Base-by-base conservation (phyloP, 2,797 vertebrate species). In the Limosa lapponica region DNA sequence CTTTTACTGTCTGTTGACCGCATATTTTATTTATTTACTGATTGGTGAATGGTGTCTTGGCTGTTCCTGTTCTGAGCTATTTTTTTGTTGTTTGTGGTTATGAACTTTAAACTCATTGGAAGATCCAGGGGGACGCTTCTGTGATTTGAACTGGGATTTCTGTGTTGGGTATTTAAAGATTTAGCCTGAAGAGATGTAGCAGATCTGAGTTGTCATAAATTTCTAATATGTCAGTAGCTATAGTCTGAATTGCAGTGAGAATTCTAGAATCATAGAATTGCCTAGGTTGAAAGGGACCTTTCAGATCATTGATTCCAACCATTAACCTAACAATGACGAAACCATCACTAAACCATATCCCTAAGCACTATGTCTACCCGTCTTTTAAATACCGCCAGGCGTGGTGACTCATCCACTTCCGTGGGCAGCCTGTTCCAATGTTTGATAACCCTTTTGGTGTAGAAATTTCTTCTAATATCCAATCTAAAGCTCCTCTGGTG, bases 1-100 rank as follows among this genome's bases (percentile, higher is more conserved):
- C 30, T 66, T 65, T 13, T 48, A 4, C 13, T 71, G 20, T 71
- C 37, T 70, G 10, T 0, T 0, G 2, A 13, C 43, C 73, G 15
- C 11, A 1, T 52, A 10, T 81, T 64, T 80, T 52, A 16, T 78
- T 77, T 85, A 37, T 65, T 87, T 85, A 51, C 25, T 78, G 13
- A 52, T 46, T 74, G 13, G 18, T 37, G 46, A 71, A 6, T 34
- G 46, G 16, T 5, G 6, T 48, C 64, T 48, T 62, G 54, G 54
- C 48, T 72, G 37, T 16, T 52, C 11, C 43, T 77, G 13, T 36
- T 72, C 49, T 58, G 10, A 70, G 27, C 24, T 44, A 1, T 32
- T 62, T 77, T 70, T 36, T 8, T 44, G 25, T 81, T 64, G 27
- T 39, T 84, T 59, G 32, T 69, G 39, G 28, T 71, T 72, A 27